These are phyloP conservation scores for Onychomys torridus DNA, from an alignment of 2,797 vertebrate species.

Conservation along the genomic window DNA sequence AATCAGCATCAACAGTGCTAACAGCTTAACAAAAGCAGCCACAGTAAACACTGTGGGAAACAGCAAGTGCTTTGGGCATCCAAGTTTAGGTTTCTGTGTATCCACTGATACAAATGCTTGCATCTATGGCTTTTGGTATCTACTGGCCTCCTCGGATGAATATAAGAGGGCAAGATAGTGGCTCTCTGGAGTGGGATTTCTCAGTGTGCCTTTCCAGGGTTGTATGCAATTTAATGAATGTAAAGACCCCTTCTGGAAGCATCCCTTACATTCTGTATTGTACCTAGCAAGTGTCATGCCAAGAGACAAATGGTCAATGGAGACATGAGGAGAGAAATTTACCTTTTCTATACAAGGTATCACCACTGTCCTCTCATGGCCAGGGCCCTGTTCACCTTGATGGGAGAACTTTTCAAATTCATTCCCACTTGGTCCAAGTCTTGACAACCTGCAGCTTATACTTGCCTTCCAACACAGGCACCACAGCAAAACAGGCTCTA, in stretches of 20 bases:
- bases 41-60: background rate
- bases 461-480: background rate
- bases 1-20: conserved; percentile 5
- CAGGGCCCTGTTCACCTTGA: background rate
- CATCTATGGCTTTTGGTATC: background rate
- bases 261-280: background rate
- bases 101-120: background rate
- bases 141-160: background rate
- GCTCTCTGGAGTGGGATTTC: background rate
- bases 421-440: background rate
- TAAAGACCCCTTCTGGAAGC: background rate
- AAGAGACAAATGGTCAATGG: background rate
- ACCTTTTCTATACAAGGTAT: background rate
- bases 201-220: background rate
- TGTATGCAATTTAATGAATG: background rate
- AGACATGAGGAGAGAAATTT: background rate
- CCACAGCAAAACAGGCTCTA: background rate
- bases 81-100: background rate
- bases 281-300: background rate
- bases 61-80: background rate
- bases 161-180: background rate
- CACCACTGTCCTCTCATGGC: background rate
- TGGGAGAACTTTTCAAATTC: background rate
- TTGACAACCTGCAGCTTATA: background rate
- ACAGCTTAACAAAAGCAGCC: conserved; percentile 33